Evolutionary conservation across 2,797 vertebrate species (phyloP), one percentile per base, ranked within the genome.

Genomic region (Megaceryle alcyon): DNA sequence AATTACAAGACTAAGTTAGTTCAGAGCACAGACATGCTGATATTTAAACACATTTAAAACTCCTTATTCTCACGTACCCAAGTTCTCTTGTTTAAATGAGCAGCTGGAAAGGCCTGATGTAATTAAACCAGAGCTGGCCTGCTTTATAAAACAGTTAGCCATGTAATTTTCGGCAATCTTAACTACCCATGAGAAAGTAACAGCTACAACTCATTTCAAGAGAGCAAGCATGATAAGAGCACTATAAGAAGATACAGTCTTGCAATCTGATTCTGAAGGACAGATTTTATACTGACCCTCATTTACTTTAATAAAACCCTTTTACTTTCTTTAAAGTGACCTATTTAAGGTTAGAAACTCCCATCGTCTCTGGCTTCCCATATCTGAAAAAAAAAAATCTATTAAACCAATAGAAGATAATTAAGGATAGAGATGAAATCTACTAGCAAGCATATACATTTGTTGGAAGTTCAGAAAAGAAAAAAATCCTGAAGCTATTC

Each of bases 61-160:
- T 75, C 43, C 8, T 68, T 65, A 78, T 76, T 78, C 33, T 65
- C 72, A 64, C 19, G 23, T 26, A 89, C 14, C 17, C 54, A 59
- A 31, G 54, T 69, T 68, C 17, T 59, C 61, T 71, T 83, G 85
- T 37, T 92, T 90, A 95, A 91, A 84, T n/a, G 23, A 81, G 43
- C 46, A 65, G 54, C 54, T 87, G 53, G 73, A 48, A 80, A 85
- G 57, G 71, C 19, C 59, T 76, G 14, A 78, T 83, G 46, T 86
- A 94, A 96, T 90, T 90, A 96, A 92, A 93, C 7, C 18, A 81
- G 65, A 71, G n/a, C 37, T 39, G 46, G 41, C 51, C 69, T 94
- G 72, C 79, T 91, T 91, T 81, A 83, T 26, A 33, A 88, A 94
- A 83, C 43, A 90, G 68, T 77, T 92, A 89, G 53, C 9, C 37